Evolutionary conservation across 2,113 vertebrate genomes (phyloP).

Genomic region (Micromys minutus): DNA sequence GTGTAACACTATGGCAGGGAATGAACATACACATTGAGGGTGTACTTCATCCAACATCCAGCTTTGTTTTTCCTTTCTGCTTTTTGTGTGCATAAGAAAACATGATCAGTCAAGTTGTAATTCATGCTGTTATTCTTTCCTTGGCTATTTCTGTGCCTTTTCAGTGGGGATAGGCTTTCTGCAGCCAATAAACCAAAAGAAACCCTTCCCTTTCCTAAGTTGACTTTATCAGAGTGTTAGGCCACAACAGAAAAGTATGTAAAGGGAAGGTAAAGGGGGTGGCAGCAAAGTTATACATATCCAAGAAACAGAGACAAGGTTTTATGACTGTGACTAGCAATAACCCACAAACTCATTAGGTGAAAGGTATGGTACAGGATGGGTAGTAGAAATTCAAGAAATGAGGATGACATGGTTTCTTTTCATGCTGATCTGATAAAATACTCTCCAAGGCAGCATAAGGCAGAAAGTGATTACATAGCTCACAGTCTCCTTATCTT

Average conservation of each 20-base stretch:
- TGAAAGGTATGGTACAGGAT: not conserved
- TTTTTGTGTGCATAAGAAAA: not conserved
- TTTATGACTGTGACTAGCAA: not conserved
- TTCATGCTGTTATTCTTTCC: not conserved
- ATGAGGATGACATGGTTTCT: not conserved
- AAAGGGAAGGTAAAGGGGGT: too few relatives aligned
- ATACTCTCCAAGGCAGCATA: not conserved
- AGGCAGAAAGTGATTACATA: not conserved
- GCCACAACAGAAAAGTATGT: not conserved
- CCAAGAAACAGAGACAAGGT: too few relatives aligned
- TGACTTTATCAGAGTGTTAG: not conserved
- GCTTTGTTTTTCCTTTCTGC: not conserved
- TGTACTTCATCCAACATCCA: not conserved
- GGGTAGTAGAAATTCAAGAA: not conserved
- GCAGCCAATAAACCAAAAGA: not conserved
- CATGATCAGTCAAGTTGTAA: too few relatives aligned
- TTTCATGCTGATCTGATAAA: not conserved
- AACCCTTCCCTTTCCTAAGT: not conserved
- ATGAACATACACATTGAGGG: not conserved
- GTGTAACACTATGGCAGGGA: not conserved
- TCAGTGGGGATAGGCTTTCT: accelerated
- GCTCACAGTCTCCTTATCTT: not conserved
- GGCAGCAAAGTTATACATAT: not conserved
- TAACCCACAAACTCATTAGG: too few relatives aligned
- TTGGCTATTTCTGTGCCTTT: not conserved